Conservation (phyloP, 1,140 invertebrate species). For the Oreohelix idahoensis region DNA sequence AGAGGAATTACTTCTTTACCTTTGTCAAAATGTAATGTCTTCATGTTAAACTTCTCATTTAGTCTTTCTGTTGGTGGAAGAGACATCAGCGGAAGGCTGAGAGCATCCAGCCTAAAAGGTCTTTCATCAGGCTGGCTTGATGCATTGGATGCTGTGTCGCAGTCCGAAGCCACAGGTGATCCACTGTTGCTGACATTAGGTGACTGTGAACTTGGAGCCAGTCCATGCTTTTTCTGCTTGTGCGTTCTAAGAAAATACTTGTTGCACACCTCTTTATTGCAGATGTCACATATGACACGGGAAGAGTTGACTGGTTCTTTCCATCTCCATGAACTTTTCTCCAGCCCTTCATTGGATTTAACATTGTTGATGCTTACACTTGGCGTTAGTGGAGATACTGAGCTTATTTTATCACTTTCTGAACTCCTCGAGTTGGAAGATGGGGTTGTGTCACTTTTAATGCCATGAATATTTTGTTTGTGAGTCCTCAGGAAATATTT, state of each 20-base stretch:
- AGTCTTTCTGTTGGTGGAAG: conserved; percentile 45
- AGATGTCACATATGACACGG: conserved; percentile 92
- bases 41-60: conserved; percentile 40
- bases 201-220: conserved; percentile 73
- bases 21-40: conserved; percentile 42
- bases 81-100: conserved; percentile 38
- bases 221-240: conserved; percentile 96
- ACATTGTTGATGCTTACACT: conserved; percentile 34
- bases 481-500: conserved; percentile 70
- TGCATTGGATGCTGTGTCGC: conserved; percentile 63
- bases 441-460: conserved; percentile 49
- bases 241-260: conserved; percentile 94
- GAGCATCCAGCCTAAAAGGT: conserved; percentile 39
- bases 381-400: conserved; percentile 29
- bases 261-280: conserved; percentile 97
- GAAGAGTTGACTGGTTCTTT: conserved; percentile 81
- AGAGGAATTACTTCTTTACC: conserved; percentile 34
- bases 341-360: conserved; percentile 48
- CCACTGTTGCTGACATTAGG: conserved; percentile 66
- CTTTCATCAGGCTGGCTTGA: conserved; percentile 62
- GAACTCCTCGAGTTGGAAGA: conserved; percentile 1
- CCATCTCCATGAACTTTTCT: conserved; percentile 59
- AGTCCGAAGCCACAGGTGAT: conserved; percentile 74
- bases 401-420: conserved; percentile 33
- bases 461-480: conserved; percentile 70